Base-by-base conservation (phyloP, 2,797 vertebrate genomes). In the Microtus obscurus region DNA sequence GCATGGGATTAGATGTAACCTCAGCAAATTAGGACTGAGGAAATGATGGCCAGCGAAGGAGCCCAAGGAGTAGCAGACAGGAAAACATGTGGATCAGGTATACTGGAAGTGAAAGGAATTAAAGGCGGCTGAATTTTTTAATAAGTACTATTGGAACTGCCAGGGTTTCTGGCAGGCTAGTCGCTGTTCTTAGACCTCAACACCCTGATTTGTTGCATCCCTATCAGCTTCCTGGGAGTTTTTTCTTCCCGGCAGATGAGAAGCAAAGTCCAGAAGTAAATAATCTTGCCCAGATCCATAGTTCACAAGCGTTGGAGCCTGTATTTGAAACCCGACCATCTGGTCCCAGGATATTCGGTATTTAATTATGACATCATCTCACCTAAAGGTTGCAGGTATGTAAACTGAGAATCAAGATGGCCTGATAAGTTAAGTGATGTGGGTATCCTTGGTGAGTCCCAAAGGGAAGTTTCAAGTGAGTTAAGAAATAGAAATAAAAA, bases 91-190 rank as follows among this genome's bases (percentile, higher is more conserved):
- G 4, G 2, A 2, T n/a, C 19, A 71, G 31, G 34, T 25, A 43
- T 48, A 43, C 12, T 37, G 9, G 83, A 80, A 97, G 51, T 4
- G 74, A 59, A 77, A 59, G 51, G 37, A 86, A 86, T 51, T 4
- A 19, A 25, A 29, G 73, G 1, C n/a, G 7, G 21, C 37, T 13
- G 48, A 12, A 48, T 10, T 73, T 91, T 2, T 74, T 73, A 43
- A 63, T 51, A n/a, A 80, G 1, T 23, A 21, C 34, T n/a, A 25
- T 12, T 1, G 2, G 67, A 10, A 27, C 11, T 31, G 34, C 27
- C 19, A 23, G 5, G 27, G 59, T 48, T 11, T 34, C 9, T 43
- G 27, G 27, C 0, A 12, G 16, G 6, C 1, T 40, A 1, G 2
- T 10, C 7, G 17, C 53, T 27, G 6, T 31, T 45, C 45, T 43